A percentile compares a stretch with the other conserved stretches of the same genome.
These are phyloP conservation scores for Priocnemis perturbator DNA, from an alignment of 2,888 invertebrate species.

Conservation along the genomic window DNA sequence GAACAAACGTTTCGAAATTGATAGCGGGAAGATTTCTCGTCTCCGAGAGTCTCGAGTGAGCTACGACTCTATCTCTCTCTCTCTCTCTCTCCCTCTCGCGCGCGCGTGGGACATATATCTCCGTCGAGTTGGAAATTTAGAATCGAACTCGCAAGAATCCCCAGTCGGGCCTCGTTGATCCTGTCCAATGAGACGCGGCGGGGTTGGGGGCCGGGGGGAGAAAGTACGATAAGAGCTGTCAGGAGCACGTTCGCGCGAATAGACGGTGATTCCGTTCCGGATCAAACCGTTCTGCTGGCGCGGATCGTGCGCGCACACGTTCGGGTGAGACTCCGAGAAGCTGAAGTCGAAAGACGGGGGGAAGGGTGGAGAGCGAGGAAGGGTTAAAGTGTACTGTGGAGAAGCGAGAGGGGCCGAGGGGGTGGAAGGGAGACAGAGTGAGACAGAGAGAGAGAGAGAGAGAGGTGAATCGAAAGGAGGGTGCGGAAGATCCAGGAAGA, in stretches of 20 bases:
- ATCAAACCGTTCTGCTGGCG: constrained; percentile 59
- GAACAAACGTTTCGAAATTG: too few species aligned
- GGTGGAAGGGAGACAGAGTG: constrained; percentile 36
- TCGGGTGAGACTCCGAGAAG: constrained; percentile 25
- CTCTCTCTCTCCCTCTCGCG: too few species aligned
- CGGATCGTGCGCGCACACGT: constrained; percentile 40
- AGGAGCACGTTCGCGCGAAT: constrained; percentile 59
- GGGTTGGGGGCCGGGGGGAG: constrained; percentile 13
- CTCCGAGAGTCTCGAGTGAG: too few species aligned
- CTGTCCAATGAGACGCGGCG: neutral
- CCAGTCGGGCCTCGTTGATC: constrained; percentile 20
- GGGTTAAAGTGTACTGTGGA: constrained; percentile 48
- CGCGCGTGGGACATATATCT: neutral
- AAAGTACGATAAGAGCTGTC: constrained; percentile 51
- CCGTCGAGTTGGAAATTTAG: constrained; percentile 19
- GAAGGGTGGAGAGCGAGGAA: constrained; percentile 38
- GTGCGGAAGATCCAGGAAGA: constrained; percentile 57
- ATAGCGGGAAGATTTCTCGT: too few species aligned
- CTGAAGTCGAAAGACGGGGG: constrained; percentile 33
- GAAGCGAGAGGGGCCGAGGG: constrained; percentile 38
- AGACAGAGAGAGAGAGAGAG: constrained; percentile 16
- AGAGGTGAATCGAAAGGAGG: constrained; percentile 38
- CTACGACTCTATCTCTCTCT: too few species aligned
- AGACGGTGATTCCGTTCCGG: constrained; percentile 62
- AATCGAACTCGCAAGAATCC: constrained; percentile 20